Conservation (phyloP, 2,113 vertebrate species). For the Hyperoodon ampullatus region DNA sequence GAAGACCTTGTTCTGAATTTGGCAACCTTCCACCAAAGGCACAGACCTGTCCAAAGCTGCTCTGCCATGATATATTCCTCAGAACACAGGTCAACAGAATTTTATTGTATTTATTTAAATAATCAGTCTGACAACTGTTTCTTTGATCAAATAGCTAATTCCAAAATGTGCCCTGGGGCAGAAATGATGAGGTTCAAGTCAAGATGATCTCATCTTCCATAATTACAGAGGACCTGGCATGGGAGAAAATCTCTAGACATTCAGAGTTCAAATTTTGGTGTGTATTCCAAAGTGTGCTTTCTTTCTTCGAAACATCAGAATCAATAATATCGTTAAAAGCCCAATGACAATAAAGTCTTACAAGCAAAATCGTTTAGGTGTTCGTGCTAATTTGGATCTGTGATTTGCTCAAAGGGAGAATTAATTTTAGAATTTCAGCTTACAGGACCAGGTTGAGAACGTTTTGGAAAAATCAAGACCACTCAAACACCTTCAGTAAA, state of each 20-base stretch:
- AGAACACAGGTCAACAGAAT: not conserved
- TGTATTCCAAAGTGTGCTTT: not conserved
- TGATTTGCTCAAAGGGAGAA: not conserved
- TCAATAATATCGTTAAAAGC: not conserved
- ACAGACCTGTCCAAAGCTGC: not conserved
- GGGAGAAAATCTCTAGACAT: not conserved
- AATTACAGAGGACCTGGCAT: not conserved
- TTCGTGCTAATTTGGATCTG: not conserved
- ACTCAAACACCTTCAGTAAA: not conserved
- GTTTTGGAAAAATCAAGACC: not conserved
- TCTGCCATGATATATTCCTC: not conserved
- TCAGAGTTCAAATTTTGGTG: not conserved
- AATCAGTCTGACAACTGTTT: not conserved
- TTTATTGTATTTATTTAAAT: conserved; percentile 59
- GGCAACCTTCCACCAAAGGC: not conserved
- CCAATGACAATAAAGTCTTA: not conserved
- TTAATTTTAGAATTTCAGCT: not conserved
- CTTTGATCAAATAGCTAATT: conserved; percentile 27
- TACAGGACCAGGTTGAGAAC: not conserved
- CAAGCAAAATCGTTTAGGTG: not conserved
- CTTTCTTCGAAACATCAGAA: not conserved
- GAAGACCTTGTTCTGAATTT: not conserved
- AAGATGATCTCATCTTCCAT: not conserved
- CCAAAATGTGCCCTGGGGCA: not conserved
- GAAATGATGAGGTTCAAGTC: not conserved